phyloP scores from a whole-genome alignment of 1,140 invertebrate genomes.

The Psix sp. region DNA sequence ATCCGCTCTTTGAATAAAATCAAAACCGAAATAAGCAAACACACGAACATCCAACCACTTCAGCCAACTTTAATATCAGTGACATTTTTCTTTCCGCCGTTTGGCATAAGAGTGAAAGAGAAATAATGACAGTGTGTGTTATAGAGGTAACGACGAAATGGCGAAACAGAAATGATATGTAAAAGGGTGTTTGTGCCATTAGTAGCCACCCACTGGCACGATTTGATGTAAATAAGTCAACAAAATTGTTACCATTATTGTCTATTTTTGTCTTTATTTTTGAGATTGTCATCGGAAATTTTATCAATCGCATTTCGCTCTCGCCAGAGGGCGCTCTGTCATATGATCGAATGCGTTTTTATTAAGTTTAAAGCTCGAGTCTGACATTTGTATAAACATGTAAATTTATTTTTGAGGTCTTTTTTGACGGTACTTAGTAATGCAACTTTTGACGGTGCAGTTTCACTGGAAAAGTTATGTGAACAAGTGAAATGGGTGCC shows the following conservation, averaged over 20 bases:
- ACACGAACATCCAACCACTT: not conserved
- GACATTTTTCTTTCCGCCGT: slow-evolving; percentile 37
- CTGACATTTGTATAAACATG: slow-evolving; percentile 27
- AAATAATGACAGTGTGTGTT: not conserved
- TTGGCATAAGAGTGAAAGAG: not conserved
- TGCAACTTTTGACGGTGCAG: slow-evolving; percentile 11
- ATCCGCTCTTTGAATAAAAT: slow-evolving; percentile 22
- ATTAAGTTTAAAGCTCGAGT: not conserved
- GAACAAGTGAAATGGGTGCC: slow-evolving; percentile 4
- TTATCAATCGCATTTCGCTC: not conserved
- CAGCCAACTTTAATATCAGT: too few species aligned
- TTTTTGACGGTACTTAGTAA: slow-evolving; percentile 42
- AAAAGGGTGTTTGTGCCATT: slow-evolving; percentile 25
- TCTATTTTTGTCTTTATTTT: slow-evolving; percentile 6
- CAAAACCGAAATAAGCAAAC: not conserved
- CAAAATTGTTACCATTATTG: slow-evolving; percentile 20
- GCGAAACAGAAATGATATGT: not conserved
- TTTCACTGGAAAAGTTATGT: not conserved
- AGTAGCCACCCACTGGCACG: slow-evolving; percentile 25
- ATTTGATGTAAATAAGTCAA: slow-evolving; percentile 37
- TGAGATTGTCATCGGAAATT: slow-evolving; percentile 16
- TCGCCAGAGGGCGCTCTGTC: slow-evolving; percentile 20
- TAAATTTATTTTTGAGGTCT: slow-evolving; percentile 26
- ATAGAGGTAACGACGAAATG: not conserved
- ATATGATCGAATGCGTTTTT: not conserved